Conservation (phyloP, 2,888 invertebrate species). For the Seladonia tumulorum region DNA sequence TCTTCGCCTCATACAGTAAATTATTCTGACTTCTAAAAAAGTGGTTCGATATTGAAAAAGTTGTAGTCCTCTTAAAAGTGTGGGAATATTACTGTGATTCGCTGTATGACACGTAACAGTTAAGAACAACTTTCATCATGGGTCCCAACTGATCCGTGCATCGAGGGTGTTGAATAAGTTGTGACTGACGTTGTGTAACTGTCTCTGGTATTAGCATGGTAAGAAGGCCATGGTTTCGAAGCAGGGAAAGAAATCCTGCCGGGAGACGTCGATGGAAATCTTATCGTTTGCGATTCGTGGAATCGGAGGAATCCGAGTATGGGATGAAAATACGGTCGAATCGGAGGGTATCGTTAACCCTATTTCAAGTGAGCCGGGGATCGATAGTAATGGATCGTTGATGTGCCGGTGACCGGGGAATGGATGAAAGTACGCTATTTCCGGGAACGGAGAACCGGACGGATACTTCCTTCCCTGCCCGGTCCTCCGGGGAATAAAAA, state of each 20-base stretch:
- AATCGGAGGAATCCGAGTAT: background rate
- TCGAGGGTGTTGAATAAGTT: no score
- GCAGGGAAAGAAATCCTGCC: background rate
- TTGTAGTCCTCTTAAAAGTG: background rate
- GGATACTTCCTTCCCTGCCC: conserved; percentile 26
- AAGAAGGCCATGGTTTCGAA: background rate
- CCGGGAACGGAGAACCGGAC: conserved; percentile 42
- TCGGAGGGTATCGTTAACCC: conserved; percentile 60
- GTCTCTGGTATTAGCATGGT: background rate
- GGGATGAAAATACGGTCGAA: conserved; percentile 29
- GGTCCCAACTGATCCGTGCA: no score
- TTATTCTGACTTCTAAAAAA: no score
- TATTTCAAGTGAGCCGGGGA: conserved; percentile 51
- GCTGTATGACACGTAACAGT: no score
- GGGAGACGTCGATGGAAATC: background rate
- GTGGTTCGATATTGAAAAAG: background rate
- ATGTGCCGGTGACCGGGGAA: conserved; percentile 67
- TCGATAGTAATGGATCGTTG: conserved; percentile 70
- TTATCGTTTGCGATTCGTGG: background rate
- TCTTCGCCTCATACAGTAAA: background rate
- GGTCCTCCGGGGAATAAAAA: conserved; percentile 40
- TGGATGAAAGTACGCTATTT: conserved; percentile 64
- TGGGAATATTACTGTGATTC: no score
- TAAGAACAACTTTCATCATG: no score
- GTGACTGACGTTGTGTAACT: no score